These are phyloP conservation scores for Rambutsinella grinnellia DNA, from an alignment of 2,888 invertebrate species.

Conservation along the genomic window DNA sequence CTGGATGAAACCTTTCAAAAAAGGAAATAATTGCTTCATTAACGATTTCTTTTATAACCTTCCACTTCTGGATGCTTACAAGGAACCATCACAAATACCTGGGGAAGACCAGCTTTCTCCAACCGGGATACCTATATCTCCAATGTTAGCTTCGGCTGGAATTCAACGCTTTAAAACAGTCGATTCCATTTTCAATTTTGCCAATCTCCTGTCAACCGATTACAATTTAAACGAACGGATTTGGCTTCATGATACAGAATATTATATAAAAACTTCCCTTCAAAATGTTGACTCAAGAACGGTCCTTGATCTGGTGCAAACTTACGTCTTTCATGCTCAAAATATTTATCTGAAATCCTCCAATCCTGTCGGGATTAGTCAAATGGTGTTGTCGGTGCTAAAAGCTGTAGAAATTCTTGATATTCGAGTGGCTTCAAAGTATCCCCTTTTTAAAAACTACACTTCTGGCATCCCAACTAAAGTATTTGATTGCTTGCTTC, in stretches of 20 bases:
- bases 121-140: neutral
- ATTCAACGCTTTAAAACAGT: neutral
- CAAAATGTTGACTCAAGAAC: neutral
- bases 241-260: slow-evolving; percentile 30
- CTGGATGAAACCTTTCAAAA: neutral
- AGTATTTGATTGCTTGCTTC: slow-evolving; percentile 19
- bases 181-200: neutral
- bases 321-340: slow-evolving; percentile 12
- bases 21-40: neutral
- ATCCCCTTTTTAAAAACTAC: slow-evolving; percentile 22
- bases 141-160: neutral
- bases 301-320: neutral
- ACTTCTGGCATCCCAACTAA: neutral
- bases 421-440: neutral
- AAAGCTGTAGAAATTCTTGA: slow-evolving; percentile 19
- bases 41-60: slow-evolving; percentile 26
- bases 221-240: neutral
- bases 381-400: slow-evolving; percentile 1
- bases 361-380: slow-evolving; percentile 32
- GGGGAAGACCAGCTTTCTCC: no score
- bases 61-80: slow-evolving; percentile 22
- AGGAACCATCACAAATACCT: no score
- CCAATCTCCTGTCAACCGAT: neutral
- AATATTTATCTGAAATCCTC: no score
- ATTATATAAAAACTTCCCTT: neutral